Conservation (phyloP, 2,888 invertebrate genomes). For the Polydrusus tereticollis region DNA sequence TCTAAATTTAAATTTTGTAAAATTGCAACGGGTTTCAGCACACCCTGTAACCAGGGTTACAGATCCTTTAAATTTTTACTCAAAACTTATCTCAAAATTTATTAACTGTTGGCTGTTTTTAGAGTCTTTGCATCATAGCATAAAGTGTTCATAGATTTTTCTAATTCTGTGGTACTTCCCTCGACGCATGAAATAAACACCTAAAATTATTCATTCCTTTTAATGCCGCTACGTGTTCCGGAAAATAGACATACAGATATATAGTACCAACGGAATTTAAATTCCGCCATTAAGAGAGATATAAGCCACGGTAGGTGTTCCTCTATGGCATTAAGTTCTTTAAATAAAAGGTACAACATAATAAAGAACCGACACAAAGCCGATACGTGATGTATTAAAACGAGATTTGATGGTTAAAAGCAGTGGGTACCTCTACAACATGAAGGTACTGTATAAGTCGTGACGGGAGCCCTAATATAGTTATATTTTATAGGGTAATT, state of each 20-base stretch:
- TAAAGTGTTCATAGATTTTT: too few relatives aligned
- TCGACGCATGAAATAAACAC: not conserved
- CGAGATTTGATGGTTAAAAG: not conserved
- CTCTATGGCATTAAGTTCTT: slow-evolving; percentile 19
- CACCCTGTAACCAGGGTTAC: too few relatives aligned
- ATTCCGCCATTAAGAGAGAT: slow-evolving; percentile 19
- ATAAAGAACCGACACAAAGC: slow-evolving; percentile 33
- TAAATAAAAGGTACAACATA: slow-evolving; percentile 14
- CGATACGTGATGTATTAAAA: slow-evolving; percentile 26
- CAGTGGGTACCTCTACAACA: not conserved
- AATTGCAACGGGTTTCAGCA: too few relatives aligned
- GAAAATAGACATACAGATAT: slow-evolving; percentile 24
- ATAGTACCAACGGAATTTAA: slow-evolving; percentile 29
- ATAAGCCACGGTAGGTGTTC: slow-evolving; percentile 33
- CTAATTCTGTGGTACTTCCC: not conserved
- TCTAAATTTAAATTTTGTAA: too few relatives aligned
- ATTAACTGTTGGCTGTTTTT: too few relatives aligned
- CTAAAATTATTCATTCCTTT: not conserved
- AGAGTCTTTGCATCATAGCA: too few relatives aligned
- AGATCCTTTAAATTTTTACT: too few relatives aligned
- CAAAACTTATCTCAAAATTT: too few relatives aligned
- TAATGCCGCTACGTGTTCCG: slow-evolving; percentile 26
- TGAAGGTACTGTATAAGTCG: not conserved
- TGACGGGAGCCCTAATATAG: not conserved
- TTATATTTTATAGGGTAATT: slow-evolving; percentile 3